Percentiles rank a stretch among this genome's conserved stretches.
Evolutionary conservation across 2,888 invertebrate species (phyloP).

Genomic region (Drosophila mayaguana): DNA sequence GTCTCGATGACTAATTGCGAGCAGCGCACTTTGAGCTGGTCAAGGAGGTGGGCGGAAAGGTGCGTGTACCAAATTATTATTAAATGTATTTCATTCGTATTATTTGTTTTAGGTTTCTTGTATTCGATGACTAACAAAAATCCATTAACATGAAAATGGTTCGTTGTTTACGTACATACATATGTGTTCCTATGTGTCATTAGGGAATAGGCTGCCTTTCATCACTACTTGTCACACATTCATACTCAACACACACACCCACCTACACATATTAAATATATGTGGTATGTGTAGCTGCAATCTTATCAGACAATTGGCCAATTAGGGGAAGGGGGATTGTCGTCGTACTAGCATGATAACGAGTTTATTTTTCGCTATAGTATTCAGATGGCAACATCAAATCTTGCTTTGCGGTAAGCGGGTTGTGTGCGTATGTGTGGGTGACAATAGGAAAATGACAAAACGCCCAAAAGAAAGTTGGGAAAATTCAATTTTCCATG

Average conservation of each 20-base stretch:
- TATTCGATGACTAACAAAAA: slow-evolving; percentile 21
- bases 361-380: slow-evolving; percentile 57
- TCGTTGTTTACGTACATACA: neutral
- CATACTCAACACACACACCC: neutral
- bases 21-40: slow-evolving; percentile 23
- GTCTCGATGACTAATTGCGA: slow-evolving; percentile 53
- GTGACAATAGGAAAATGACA: slow-evolving; percentile 44
- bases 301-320: slow-evolving; percentile 62
- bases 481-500: slow-evolving; percentile 78
- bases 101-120: slow-evolving; percentile 8
- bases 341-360: slow-evolving; percentile 30
- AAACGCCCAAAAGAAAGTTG: slow-evolving; percentile 64
- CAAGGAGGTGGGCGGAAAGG: slow-evolving; percentile 20
- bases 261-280: slow-evolving; percentile 1
- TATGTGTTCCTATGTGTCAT: slow-evolving; percentile 35
- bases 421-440: slow-evolving; percentile 25
- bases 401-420: slow-evolving; percentile 37
- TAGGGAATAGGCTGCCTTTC: slow-evolving; percentile 33
- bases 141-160: slow-evolving; percentile 7
- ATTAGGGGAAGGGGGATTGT: neutral
- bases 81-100: slow-evolving; percentile 9
- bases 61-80: slow-evolving; percentile 12
- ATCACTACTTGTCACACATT: slow-evolving; percentile 18
- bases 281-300: slow-evolving; percentile 33
- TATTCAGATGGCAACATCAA: slow-evolving; percentile 66